Percentiles rank a stretch among this genome's conserved stretches.
These are phyloP conservation scores for Sorex maritimensis DNA, from an alignment of 2,797 vertebrate genomes.

Conservation along the genomic window DNA sequence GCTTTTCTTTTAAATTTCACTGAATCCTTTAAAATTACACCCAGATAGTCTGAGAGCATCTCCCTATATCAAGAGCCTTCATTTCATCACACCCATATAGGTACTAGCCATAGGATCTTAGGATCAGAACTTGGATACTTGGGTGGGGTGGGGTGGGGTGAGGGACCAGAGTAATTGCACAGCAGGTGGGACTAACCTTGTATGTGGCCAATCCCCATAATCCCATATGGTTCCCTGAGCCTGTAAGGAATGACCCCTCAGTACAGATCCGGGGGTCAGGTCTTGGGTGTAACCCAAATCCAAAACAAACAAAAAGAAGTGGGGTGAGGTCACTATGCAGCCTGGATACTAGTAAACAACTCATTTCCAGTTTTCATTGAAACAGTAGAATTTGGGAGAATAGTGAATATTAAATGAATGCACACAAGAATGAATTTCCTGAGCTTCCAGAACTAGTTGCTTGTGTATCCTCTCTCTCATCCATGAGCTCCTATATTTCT, in stretches of 20 bases:
- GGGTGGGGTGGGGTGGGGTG: too few relatives aligned
- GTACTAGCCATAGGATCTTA: neutral
- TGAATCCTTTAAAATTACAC: neutral
- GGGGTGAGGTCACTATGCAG: neutral
- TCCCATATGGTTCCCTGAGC: too few relatives aligned
- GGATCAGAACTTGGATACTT: neutral
- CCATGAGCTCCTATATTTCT: neutral
- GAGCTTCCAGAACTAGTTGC: conserved; percentile 24
- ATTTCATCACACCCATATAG: neutral
- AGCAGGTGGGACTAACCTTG: too few relatives aligned
- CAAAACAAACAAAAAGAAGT: too few relatives aligned
- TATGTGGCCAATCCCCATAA: too few relatives aligned
- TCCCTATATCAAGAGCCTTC: neutral
- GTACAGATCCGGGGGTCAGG: too few relatives aligned
- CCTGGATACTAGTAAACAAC: neutral
- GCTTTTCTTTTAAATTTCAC: neutral
- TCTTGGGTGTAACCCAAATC: too few relatives aligned
- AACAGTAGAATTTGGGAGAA: neutral
- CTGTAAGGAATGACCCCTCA: too few relatives aligned
- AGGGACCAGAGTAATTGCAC: too few relatives aligned
- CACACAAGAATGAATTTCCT: conserved; percentile 19
- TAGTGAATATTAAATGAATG: conserved; percentile 21
- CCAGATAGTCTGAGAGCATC: neutral
- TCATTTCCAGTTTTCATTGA: conserved; percentile 3
- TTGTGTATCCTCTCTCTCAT: conserved; percentile 40